These are phyloP conservation scores for Podarcis cretensis DNA, from an alignment of 2,113 vertebrate species.

Conservation along the genomic window DNA sequence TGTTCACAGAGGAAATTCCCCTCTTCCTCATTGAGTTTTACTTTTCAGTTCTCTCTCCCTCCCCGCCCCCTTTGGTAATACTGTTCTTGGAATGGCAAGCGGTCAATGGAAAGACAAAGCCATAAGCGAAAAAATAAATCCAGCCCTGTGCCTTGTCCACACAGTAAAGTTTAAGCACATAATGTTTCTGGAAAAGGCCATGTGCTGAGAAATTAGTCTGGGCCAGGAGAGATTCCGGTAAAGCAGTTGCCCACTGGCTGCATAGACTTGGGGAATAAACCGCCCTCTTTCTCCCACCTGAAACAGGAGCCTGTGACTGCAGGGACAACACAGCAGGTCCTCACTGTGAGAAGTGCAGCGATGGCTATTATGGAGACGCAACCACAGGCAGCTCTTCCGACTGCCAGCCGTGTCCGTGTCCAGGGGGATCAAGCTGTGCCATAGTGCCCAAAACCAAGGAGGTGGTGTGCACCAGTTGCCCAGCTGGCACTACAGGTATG, in stretches of 20 bases:
- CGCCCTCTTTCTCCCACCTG: neutral
- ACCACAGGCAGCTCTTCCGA: constrained; percentile 80
- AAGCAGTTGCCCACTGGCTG: neutral
- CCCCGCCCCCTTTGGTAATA: neutral
- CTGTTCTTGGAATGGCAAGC: neutral
- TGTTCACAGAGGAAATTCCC: neutral
- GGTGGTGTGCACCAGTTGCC: constrained; percentile 97
- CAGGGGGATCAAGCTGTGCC: constrained; percentile 87
- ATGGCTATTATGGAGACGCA: constrained; percentile 93
- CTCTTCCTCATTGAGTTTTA: neutral
- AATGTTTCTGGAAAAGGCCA: neutral
- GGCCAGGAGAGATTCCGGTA: neutral
- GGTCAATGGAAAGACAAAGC: neutral
- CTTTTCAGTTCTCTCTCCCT: no score
- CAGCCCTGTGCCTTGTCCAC: neutral
- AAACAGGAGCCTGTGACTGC: constrained; percentile 87
- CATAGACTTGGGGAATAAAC: neutral
- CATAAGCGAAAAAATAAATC: neutral
- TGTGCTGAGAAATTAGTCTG: no score
- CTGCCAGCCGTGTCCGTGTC: constrained; percentile 91
- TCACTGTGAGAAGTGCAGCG: constrained; percentile 91
- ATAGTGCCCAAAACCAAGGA: constrained; percentile 87
- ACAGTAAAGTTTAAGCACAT: neutral
- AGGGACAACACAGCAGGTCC: constrained; percentile 88
- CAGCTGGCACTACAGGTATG: constrained; percentile 90